Percentiles rank a stretch among this genome's conserved stretches.
Conservation (phyloP, 2,888 invertebrate species). For the Eupithecia tripunctaria region DNA sequence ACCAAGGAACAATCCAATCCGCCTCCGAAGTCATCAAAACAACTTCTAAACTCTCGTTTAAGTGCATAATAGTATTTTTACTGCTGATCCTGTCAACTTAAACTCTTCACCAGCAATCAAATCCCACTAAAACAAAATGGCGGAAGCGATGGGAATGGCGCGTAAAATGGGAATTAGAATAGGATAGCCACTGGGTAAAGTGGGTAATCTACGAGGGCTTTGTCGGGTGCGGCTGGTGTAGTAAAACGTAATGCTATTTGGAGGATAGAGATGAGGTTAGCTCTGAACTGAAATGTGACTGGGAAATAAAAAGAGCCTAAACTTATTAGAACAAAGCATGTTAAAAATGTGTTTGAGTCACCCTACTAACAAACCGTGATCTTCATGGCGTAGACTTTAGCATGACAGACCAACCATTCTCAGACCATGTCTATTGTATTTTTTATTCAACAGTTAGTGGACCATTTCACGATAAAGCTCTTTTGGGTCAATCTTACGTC, state of each 20-base stretch:
- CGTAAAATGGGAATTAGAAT: slow-evolving; percentile 64
- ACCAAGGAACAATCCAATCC: not conserved
- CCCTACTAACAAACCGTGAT: not conserved
- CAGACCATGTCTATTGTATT: not conserved
- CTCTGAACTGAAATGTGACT: not conserved
- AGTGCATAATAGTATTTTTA: not conserved
- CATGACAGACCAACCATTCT: not conserved
- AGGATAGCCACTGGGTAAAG: slow-evolving; percentile 30
- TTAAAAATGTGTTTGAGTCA: not conserved
- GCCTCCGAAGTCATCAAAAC: not conserved
- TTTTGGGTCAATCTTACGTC: not conserved
- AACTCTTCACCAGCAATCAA: slow-evolving; percentile 4
- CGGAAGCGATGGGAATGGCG: slow-evolving; percentile 63
- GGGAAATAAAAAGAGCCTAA: not conserved
- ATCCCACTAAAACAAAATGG: slow-evolving; percentile 60
- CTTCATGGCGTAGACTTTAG: not conserved
- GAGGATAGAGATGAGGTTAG: slow-evolving; percentile 16
- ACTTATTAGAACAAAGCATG: too few relatives aligned
- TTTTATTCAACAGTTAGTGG: not conserved
- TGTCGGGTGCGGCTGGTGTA: slow-evolving; percentile 49
- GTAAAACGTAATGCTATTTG: slow-evolving; percentile 43
- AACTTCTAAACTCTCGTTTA: not conserved
- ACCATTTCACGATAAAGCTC: not conserved
- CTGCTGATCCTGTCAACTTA: not conserved
- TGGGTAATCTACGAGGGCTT: slow-evolving; percentile 42